Evolutionary conservation across 2,797 vertebrate genomes (phyloP).

Genomic region (Xenops minutus): DNA sequence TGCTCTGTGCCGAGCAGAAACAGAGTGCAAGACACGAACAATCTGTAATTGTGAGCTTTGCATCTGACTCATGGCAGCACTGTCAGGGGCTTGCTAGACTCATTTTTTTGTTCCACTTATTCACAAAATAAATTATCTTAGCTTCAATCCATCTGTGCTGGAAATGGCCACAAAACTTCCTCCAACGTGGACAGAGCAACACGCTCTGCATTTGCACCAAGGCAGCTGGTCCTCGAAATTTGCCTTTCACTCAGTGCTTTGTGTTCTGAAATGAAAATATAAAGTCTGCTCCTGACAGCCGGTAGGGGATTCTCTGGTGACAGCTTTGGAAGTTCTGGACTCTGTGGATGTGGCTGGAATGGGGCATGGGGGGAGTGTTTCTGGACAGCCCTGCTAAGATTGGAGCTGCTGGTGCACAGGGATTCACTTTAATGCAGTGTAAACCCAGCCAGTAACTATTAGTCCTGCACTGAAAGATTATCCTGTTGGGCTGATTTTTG

Average conservation of each 20-base stretch:
- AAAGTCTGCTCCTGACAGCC: not conserved
- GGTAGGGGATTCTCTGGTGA: not conserved
- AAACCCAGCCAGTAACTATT: not conserved
- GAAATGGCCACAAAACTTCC: not conserved
- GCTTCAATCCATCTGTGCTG: not conserved
- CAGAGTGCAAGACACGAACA: not conserved
- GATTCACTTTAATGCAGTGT: not conserved
- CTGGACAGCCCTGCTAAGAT: not conserved
- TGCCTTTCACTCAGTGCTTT: not conserved
- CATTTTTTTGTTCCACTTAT: not conserved
- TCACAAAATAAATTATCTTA: not conserved
- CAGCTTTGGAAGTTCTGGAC: not conserved
- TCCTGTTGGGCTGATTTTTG: not conserved
- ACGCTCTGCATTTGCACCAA: not conserved
- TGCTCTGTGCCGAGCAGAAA: not conserved
- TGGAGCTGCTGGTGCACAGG: not conserved
- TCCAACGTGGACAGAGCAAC: not conserved
- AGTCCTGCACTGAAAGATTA: not conserved
- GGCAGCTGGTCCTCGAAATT: constrained; percentile 22
- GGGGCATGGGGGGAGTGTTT: not conserved
- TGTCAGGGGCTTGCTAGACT: not conserved
- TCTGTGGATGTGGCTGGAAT: not conserved
- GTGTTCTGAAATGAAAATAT: not conserved
- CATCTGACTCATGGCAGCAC: not conserved
- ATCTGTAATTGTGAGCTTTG: not conserved